These are phyloP conservation scores for Leptobrachium leishanense DNA, from an alignment of 2,113 vertebrate species.

Conservation along the genomic window DNA sequence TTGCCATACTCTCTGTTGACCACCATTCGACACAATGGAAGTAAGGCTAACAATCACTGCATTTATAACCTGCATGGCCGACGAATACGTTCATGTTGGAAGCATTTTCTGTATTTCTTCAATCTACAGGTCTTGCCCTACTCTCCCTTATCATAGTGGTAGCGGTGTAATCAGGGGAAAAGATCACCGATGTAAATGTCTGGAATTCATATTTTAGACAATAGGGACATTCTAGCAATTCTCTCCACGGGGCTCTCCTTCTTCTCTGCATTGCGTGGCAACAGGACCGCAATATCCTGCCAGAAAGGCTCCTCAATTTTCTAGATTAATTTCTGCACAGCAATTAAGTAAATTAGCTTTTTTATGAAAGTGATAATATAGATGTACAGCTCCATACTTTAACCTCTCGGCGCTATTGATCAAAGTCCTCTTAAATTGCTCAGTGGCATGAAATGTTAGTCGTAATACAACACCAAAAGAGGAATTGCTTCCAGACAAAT, in stretches of 20 bases:
- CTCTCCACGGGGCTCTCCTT: neutral
- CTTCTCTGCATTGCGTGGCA: neutral
- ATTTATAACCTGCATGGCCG: too few relatives aligned
- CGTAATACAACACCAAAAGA: constrained; percentile 75
- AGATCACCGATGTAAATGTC: neutral
- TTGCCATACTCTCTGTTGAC: too few relatives aligned
- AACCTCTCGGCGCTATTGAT: constrained; percentile 74
- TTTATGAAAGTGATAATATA: constrained; percentile 74
- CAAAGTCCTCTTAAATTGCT: constrained; percentile 77
- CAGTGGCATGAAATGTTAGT: constrained; percentile 75
- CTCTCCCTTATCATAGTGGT: neutral
- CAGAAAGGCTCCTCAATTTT: constrained; percentile 57
- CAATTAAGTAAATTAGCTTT: constrained; percentile 77
- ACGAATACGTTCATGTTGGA: too few relatives aligned
- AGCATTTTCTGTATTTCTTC: too few relatives aligned
- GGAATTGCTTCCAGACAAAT: constrained; percentile 84
- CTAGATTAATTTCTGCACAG: constrained; percentile 73
- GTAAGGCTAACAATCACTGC: too few relatives aligned
- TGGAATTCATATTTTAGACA: neutral
- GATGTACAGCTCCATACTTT: constrained; percentile 67
- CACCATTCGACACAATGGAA: too few relatives aligned
- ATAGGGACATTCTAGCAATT: neutral
- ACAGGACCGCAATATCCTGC: constrained; percentile 4
- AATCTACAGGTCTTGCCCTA: too few relatives aligned
- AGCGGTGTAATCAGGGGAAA: neutral